Evolutionary conservation across 2,888 invertebrate species (phyloP).

Genomic region (Unio delphinus): DNA sequence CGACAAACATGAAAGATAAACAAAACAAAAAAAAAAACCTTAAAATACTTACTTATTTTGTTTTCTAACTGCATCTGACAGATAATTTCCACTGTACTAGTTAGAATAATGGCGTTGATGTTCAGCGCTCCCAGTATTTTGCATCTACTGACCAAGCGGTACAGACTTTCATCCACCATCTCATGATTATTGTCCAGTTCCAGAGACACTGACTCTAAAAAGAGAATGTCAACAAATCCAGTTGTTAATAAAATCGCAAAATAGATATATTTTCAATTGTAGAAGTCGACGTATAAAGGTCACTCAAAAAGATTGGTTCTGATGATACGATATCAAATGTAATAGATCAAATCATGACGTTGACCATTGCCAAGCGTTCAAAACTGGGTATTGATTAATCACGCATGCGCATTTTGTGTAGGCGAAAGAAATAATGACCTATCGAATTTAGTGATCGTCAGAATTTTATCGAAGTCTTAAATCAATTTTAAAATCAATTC

Average conservation of each 20-base stretch:
- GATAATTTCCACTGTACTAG: slow-evolving; percentile 43
- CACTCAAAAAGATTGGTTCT: not conserved
- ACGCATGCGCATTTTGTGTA: too few relatives aligned
- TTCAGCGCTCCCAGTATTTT: slow-evolving; percentile 41
- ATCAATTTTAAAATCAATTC: too few relatives aligned
- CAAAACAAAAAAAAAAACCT: too few relatives aligned
- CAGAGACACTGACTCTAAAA: slow-evolving; percentile 39
- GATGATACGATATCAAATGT: too few relatives aligned
- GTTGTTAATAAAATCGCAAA: not conserved
- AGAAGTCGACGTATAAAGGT: not conserved
- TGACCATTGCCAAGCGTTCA: too few relatives aligned
- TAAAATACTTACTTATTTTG: slow-evolving; percentile 46
- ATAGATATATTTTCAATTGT: not conserved
- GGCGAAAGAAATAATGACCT: too few relatives aligned
- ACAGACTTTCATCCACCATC: slow-evolving; percentile 41
- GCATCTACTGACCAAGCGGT: slow-evolving; percentile 38
- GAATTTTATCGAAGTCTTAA: too few relatives aligned
- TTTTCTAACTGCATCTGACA: slow-evolving; percentile 42
- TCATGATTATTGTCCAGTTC: slow-evolving; percentile 57
- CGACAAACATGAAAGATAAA: too few relatives aligned
- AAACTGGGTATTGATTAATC: too few relatives aligned
- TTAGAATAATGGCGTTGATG: slow-evolving; percentile 46
- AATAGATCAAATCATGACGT: too few relatives aligned
- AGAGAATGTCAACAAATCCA: not conserved
- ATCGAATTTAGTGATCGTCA: too few relatives aligned